These are phyloP conservation scores for Spodoptera litura DNA, from an alignment of 1,140 invertebrate genomes.

Conservation along the genomic window DNA sequence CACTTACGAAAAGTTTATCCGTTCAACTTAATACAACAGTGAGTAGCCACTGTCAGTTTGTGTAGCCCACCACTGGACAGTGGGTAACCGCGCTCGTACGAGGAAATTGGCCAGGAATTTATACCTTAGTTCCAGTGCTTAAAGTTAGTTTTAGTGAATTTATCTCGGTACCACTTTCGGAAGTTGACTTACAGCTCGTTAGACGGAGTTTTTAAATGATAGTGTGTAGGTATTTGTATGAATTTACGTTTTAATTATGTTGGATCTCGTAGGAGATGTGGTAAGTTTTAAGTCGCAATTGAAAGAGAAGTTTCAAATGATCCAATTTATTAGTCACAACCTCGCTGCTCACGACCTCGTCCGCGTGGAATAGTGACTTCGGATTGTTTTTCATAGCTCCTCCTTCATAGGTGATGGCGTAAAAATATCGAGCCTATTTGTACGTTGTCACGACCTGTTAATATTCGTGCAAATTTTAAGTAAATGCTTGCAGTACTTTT, in stretches of 20 bases:
- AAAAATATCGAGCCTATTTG: no score
- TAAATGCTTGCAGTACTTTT: no score
- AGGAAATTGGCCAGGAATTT: slow-evolving; percentile 6
- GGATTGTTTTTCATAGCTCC: no score
- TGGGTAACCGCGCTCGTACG: slow-evolving; percentile 20
- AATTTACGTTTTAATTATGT: neutral
- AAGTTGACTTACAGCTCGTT: neutral
- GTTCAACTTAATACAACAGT: slow-evolving; percentile 21
- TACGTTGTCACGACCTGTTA: no score
- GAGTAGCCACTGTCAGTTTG: neutral
- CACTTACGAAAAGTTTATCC: slow-evolving; percentile 8
- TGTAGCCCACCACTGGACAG: neutral
- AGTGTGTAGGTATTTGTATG: neutral
- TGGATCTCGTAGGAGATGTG: neutral
- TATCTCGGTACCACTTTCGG: slow-evolving; percentile 3
- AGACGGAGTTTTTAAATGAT: neutral
- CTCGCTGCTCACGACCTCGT: no score
- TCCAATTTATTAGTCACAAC: no score
- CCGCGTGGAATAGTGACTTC: no score
- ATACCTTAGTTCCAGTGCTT: slow-evolving; percentile 9
- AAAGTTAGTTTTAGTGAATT: slow-evolving; percentile 33
- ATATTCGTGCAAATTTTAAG: no score
- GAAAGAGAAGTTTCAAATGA: no score
- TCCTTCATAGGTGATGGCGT: no score
- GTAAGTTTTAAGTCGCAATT: no score